Conservation (phyloP, 2,888 invertebrate genomes). For the Eilema caniola region DNA sequence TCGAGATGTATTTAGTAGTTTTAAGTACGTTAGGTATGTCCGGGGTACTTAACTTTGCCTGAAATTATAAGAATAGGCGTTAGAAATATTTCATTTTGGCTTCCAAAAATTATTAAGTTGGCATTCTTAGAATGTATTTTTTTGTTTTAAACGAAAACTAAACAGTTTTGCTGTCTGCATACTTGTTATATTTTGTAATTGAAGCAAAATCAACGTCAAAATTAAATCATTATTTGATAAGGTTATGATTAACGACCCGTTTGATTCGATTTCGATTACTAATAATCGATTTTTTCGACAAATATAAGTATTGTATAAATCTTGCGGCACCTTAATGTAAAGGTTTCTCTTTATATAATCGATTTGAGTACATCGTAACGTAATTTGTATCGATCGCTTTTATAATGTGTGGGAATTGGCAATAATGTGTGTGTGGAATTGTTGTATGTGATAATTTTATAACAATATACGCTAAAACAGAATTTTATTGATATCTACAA, state of each 20-base stretch:
- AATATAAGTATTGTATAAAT: not conserved
- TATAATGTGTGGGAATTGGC: conserved; percentile 67
- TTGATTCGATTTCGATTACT: conserved; percentile 1
- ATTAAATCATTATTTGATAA: not conserved
- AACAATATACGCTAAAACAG: conserved; percentile 46
- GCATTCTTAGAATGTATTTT: conserved; percentile 63
- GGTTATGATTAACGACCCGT: not conserved
- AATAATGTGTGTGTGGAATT: conserved; percentile 69
- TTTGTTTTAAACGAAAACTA: conserved; percentile 23
- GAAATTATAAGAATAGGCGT: conserved; percentile 38
- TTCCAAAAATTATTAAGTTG: conserved; percentile 58
- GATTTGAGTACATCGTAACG: conserved; percentile 26
- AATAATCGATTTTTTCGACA: not conserved
- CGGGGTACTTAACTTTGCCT: conserved; percentile 53
- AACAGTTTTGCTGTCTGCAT: not conserved
- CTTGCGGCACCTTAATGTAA: conserved; percentile 17
- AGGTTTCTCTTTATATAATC: conserved; percentile 16
- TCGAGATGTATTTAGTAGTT: not conserved
- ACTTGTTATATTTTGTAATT: not conserved
- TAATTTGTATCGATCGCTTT: conserved; percentile 42
- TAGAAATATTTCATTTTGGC: conserved; percentile 53
- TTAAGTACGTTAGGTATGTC: conserved; percentile 36
- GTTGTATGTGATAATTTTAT: conserved; percentile 65
- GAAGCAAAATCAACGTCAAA: not conserved
- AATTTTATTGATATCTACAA: conserved; percentile 31